Base-by-base conservation (phyloP, 2,797 vertebrate genomes). In the Gallinago stenura region DNA sequence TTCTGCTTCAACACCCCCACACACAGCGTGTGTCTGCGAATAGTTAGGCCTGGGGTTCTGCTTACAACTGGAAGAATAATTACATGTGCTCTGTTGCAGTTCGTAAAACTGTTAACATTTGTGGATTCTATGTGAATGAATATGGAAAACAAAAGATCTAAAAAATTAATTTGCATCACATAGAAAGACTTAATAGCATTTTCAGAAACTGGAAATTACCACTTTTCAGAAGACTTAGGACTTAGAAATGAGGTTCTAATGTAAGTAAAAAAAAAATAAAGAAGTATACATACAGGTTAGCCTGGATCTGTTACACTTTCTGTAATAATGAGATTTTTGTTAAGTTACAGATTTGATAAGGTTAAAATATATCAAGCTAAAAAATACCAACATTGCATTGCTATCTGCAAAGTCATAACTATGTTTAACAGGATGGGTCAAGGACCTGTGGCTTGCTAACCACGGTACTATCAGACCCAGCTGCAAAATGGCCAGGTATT, bases 1-100 rank as follows among this genome's bases (percentile, higher is more conserved):
- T 88, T 91, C 70, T 86, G 81, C 70, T 90, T 96, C 82, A 79
- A 95, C 94, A 93, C 66, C 62, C 92, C 83, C 69, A 83, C 80
- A 76, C 56, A 56, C 77, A 72, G 75, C 70, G 82, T 9, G n/a
- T 62, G 45, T n/a, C 46, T 53, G 43, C 28, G 26, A 83, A 71
- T 89, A 84, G 77, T 94, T 77, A 91, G 95, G 41, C 20, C 31
- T 83, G 3, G 18, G 70, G 48, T 26, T 88, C 70, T 56, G 28
- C 80, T 90, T 87, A 70, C 33, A 84, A 31, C 82, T 25, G 48
- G 25, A 87, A 84, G 41, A 24, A 82, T 90, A 72, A 93, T 70
- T 77, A 80, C 65, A 50, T 17, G 21, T 66, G 56, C 39, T 88
- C 50, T 75, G 76, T 58, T 88, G 43, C 46, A 86, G 43, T 65